Evolutionary conservation across 2,888 invertebrate genomes (phyloP).

Genomic region (Osmoderma eremita): DNA sequence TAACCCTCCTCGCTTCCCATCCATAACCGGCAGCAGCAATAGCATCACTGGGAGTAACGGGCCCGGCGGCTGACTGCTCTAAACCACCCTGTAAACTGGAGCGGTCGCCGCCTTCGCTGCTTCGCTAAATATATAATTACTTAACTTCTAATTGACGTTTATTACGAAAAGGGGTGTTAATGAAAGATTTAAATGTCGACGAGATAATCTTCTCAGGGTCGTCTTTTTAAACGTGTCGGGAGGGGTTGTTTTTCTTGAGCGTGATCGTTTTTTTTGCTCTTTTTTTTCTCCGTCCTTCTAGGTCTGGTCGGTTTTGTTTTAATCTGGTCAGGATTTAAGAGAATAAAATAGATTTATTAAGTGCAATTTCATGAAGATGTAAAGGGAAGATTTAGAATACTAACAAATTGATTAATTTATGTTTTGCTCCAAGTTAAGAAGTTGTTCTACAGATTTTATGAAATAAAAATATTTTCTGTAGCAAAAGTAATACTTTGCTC

Average conservation of each 20-base stretch:
- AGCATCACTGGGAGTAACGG: slow-evolving; percentile 30
- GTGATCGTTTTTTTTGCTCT: slow-evolving; percentile 13
- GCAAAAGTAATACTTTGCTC: neutral
- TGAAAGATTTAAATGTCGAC: slow-evolving; percentile 60
- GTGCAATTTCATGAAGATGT: no score
- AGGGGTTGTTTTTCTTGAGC: slow-evolving; percentile 59
- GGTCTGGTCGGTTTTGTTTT: slow-evolving; percentile 6
- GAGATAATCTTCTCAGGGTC: slow-evolving; percentile 56
- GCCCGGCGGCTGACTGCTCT: slow-evolving; percentile 43
- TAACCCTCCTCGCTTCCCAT: no score
- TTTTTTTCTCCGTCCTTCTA: neutral
- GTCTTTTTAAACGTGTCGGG: slow-evolving; percentile 54
- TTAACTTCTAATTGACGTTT: slow-evolving; percentile 63
- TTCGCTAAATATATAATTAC: slow-evolving; percentile 63
- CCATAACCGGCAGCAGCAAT: no score
- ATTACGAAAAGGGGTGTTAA: slow-evolving; percentile 63
- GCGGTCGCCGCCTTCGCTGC: slow-evolving; percentile 47
- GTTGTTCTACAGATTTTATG: no score
- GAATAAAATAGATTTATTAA: slow-evolving; percentile 13
- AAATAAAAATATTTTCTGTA: no score
- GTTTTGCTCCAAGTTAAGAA: no score
- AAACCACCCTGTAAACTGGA: slow-evolving; percentile 63
- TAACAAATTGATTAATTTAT: no score
- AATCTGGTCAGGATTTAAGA: slow-evolving; percentile 16
- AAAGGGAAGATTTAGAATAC: no score